phyloP scores from a whole-genome alignment of 2,797 vertebrate genomes.

The Danio choprae region DNA sequence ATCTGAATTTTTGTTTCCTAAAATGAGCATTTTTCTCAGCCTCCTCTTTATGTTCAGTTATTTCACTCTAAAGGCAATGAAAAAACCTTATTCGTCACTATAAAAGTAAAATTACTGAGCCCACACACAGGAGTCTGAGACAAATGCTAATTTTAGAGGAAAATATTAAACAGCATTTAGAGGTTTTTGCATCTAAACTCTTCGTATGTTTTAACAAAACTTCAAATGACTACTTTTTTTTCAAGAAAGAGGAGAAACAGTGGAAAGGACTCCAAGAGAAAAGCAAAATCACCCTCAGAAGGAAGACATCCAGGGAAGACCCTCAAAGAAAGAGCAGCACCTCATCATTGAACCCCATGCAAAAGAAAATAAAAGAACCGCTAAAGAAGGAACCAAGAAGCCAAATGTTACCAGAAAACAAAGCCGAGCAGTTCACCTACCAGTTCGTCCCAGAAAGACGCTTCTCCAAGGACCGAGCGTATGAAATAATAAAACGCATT shows the following conservation, averaged over 20 bases:
- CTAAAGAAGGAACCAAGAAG: background rate
- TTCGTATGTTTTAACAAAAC: too few species aligned
- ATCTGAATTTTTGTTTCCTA: too few species aligned
- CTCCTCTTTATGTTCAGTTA: too few species aligned
- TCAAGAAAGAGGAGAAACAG: background rate
- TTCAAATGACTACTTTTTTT: background rate
- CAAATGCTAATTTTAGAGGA: too few species aligned
- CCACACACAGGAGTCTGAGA: too few species aligned
- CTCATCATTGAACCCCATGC: background rate
- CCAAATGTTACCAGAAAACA: conserved; percentile 34
- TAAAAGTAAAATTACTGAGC: too few species aligned
- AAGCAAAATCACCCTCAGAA: background rate
- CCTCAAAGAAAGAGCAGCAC: background rate
- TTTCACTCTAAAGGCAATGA: too few species aligned
- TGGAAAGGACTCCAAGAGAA: background rate
- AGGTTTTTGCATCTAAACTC: too few species aligned
- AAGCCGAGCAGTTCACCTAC: conserved; percentile 23
- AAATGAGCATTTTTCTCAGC: too few species aligned
- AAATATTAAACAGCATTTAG: too few species aligned
- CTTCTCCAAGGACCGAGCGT: conserved; percentile 56
- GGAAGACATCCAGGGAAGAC: background rate
- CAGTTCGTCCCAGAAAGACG: conserved; percentile 48
- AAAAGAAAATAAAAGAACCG: background rate
- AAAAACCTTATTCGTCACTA: too few species aligned
- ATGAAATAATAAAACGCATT: conserved; percentile 53